Base-by-base conservation (phyloP, 2,113 vertebrate genomes). In the Clarias gariepinus region DNA sequence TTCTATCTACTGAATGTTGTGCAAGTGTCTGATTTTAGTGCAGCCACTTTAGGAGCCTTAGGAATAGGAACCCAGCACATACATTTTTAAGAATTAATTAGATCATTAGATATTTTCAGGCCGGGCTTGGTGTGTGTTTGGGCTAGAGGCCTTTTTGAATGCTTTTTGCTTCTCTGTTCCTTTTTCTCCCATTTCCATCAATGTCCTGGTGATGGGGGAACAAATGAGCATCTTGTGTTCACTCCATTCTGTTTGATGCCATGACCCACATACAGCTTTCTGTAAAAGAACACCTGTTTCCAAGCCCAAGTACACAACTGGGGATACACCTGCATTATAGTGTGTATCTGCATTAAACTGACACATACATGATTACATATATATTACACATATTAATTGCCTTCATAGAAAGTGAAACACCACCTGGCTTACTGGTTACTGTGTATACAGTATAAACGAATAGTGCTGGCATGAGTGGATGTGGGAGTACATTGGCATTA, bases 241-340 rank as follows among this genome's bases (percentile, higher is more conserved):
- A 58, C 9, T 58, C 25, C n/a, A 73, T 61, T 15, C 36, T 28
- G 13, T 8, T 19, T 81, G 73, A 69, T 77, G 18, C 76, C 47
- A 28, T 82, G 81, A 89, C 81, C 87, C 86, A 89, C 60, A 86
- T 89, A 87, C 52, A 89, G 81, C 60, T 71, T 86, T 66, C 85
- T 85, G 87, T 88, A 55, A 89, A 89, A 82, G 76, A 84, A 78
- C 87, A 90, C 90, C 89, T 90, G 87, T 85, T 85, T 88, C 60
- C 53, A 19, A 83, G 41, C 76, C 83, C 78, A 68, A 81, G 82
- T 2, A 30, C 73, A 73, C 79, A 85, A 79, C 53, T 83, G 76
- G 36, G 78, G 47, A 36, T 33, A 60, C 87, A 88, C 88, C 86
- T 89, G 85, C 53, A 33, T 58, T 57, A 82, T 68, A 76, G 13